A percentile compares a stretch with the other conserved stretches of the same genome.
Evolutionary conservation across 2,113 vertebrate genomes (phyloP).

Genomic region (Bolborhynchus lineola): DNA sequence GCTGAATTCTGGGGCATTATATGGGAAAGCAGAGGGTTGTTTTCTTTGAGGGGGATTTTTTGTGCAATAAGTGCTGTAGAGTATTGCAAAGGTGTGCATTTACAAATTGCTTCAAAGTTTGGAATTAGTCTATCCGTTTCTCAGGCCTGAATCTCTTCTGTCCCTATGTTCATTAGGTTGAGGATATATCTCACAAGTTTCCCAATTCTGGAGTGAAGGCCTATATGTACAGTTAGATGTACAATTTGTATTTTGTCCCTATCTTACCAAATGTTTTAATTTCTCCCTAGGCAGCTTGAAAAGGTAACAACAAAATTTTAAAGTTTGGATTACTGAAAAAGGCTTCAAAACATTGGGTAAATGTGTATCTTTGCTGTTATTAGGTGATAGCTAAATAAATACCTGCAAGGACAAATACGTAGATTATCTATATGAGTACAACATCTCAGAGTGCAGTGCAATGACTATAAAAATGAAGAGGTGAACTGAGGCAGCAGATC

Average conservation of each 20-base stretch:
- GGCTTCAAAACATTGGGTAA: neutral
- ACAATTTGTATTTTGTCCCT: neutral
- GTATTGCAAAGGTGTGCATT: neutral
- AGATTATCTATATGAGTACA: neutral
- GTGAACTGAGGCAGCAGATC: neutral
- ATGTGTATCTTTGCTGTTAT: neutral
- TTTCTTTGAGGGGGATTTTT: rapidly evolving
- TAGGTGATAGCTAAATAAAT: neutral
- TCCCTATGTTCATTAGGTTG: neutral
- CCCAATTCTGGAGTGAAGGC: neutral
- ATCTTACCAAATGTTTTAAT: neutral
- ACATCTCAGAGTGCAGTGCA: neutral
- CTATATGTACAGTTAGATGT: neutral
- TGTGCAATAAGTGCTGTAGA: neutral
- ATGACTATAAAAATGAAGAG: neutral
- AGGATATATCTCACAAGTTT: neutral
- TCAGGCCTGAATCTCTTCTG: neutral
- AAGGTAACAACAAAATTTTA: neutral
- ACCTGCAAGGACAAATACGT: neutral
- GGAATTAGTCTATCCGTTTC: neutral
- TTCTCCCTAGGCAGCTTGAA: neutral
- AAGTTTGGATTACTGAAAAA: neutral
- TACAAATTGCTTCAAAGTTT: neutral
- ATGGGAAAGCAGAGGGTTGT: neutral
- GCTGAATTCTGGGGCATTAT: neutral